phyloP scores from a whole-genome alignment of 2,888 invertebrate species.

The Cosmia trapezina region DNA sequence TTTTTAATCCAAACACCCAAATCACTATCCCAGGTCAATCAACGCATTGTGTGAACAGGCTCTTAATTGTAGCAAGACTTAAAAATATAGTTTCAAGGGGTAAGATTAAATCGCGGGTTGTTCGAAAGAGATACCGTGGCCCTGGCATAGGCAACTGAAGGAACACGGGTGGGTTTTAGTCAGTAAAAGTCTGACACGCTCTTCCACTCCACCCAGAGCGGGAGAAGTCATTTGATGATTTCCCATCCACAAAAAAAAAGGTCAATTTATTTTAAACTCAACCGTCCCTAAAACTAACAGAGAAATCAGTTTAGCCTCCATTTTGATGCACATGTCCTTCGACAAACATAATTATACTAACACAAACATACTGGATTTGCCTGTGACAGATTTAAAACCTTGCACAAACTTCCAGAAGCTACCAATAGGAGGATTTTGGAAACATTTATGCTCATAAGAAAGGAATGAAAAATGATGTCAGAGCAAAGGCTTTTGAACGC shows the following conservation, averaged over 20 bases:
- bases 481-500: conserved; percentile 21
- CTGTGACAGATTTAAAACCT: conserved; percentile 42
- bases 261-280: conserved; percentile 24
- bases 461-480: conserved; percentile 35
- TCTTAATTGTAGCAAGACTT: too few relatives aligned
- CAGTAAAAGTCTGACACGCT: too few relatives aligned
- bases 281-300: conserved; percentile 23
- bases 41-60: too few relatives aligned
- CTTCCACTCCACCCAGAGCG: too few relatives aligned
- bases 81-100: too few relatives aligned
- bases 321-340: conserved; percentile 35
- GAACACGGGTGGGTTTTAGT: too few relatives aligned
- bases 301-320: conserved; percentile 29
- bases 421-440: conserved; percentile 14
- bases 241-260: too few relatives aligned
- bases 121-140: too few relatives aligned
- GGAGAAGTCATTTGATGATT: too few relatives aligned
- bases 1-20: neutral
- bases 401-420: conserved; percentile 29
- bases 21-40: neutral
- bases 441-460: conserved; percentile 2
- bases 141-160: too few relatives aligned
- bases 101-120: too few relatives aligned
- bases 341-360: conserved; percentile 59
- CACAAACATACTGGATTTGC: conserved; percentile 44